A percentile compares a stretch with the other conserved stretches of the same genome.
Conservation (phyloP, 1,140 invertebrate genomes). For the Rhyacophila brunnea region DNA sequence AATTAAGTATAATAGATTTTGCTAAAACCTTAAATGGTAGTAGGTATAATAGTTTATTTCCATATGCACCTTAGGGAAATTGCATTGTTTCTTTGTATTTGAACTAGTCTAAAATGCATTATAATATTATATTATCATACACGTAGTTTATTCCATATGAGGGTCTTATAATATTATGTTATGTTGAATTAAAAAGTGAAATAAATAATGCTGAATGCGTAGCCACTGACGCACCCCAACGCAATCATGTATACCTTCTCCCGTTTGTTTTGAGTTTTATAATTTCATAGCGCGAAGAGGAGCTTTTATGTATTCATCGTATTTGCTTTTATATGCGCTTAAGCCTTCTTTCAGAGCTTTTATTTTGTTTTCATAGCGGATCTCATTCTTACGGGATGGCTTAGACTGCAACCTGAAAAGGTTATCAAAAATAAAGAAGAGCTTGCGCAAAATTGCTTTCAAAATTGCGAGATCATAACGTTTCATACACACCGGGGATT, state of each 20-base stretch:
- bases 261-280: conserved; percentile 35
- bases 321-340: conserved; percentile 24
- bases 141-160: neutral
- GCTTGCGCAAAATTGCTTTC: no score
- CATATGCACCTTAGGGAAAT: no score
- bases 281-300: conserved; percentile 30
- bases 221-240: conserved; percentile 16
- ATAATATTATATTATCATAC: no score
- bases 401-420: conserved; percentile 12
- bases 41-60: no score
- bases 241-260: conserved; percentile 30
- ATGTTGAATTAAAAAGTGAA: neutral
- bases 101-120: no score
- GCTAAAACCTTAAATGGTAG: no score
- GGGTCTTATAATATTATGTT: conserved; percentile 2
- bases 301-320: conserved; percentile 31
- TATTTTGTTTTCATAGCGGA: conserved; percentile 21
- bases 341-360: conserved; percentile 23
- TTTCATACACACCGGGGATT: no score
- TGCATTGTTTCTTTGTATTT: no score
- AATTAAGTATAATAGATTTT: no score
- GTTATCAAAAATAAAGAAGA: neutral
- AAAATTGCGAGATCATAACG: no score
- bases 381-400: neutral
- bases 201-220: neutral